phyloP scores from a whole-genome alignment of 2,113 vertebrate species.

The Theristicus caerulescens region DNA sequence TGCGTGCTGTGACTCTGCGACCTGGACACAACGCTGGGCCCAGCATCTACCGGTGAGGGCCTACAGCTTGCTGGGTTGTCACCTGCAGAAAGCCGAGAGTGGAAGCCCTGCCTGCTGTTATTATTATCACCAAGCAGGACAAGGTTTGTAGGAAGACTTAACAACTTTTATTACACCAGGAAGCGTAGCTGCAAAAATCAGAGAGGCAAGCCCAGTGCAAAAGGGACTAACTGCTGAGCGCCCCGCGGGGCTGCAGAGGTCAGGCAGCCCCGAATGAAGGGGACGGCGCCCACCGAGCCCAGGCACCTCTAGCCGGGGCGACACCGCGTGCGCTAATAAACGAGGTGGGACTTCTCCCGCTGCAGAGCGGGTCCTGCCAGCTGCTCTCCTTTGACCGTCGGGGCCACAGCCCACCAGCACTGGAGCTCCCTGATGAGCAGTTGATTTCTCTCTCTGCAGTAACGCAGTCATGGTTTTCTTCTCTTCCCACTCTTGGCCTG shows the following conservation, averaged over 20 bases:
- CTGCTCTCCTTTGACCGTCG: fast-evolving
- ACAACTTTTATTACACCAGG: neutral
- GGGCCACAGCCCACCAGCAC: fast-evolving
- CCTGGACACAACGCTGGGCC: fast-evolving
- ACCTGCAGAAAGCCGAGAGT: fast-evolving
- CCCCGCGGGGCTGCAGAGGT: too few species aligned
- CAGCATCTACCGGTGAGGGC: fast-evolving
- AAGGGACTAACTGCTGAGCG: fast-evolving
- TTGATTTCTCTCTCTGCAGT: neutral
- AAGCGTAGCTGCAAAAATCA: fast-evolving
- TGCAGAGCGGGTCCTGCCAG: neutral
- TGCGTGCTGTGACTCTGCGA: too few species aligned
- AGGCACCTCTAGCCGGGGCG: too few species aligned
- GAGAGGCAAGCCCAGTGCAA: neutral
- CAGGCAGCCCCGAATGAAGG: fast-evolving
- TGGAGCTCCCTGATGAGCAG: neutral
- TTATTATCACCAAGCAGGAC: neutral
- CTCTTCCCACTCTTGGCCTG: neutral
- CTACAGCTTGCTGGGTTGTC: neutral
- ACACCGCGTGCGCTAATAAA: fast-evolving
- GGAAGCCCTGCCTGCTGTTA: neutral
- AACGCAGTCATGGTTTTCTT: too few species aligned
- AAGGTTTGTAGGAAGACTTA: too few species aligned
- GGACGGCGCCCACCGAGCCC: neutral
- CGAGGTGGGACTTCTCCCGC: neutral